These are phyloP conservation scores for Smithornis capensis DNA, from an alignment of 2,113 vertebrate species.

Conservation along the genomic window DNA sequence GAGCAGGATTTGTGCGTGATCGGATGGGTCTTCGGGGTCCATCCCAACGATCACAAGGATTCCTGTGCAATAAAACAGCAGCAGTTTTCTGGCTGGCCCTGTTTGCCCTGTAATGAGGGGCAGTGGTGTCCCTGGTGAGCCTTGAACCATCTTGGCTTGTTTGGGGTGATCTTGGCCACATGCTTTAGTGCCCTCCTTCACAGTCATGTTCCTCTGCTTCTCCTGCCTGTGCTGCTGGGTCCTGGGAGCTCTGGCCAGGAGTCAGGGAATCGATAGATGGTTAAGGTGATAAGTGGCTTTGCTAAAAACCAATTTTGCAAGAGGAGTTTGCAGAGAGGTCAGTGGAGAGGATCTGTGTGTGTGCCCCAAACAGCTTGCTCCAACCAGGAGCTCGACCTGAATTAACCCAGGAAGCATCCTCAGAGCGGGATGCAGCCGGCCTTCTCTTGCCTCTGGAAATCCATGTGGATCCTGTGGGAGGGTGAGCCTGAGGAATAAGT, in stretches of 20 bases:
- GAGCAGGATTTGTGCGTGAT: background rate
- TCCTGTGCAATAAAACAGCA: background rate
- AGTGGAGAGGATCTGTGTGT: background rate
- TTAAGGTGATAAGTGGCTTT: slow-evolving; percentile 56
- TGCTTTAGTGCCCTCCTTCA: background rate
- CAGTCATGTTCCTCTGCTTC: background rate
- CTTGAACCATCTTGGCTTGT: accelerated
- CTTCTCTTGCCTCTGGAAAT: background rate
- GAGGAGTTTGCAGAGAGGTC: slow-evolving; percentile 28
- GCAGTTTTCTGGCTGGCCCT: background rate
- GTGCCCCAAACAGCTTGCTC: background rate
- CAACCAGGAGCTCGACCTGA: background rate
- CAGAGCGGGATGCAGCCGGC: accelerated
- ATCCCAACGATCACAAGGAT: background rate
- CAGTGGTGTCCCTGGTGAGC: background rate
- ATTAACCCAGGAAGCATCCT: background rate
- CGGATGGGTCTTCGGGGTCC: background rate
- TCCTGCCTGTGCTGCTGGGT: background rate
- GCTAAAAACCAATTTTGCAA: slow-evolving; percentile 43
- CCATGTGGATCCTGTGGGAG: accelerated
- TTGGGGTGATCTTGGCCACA: accelerated
- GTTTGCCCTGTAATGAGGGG: accelerated
- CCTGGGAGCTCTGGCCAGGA: slow-evolving; percentile 6
- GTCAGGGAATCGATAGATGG: slow-evolving; percentile 32
- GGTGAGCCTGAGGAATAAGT: background rate